A percentile compares a stretch with the other conserved stretches of the same genome.
Evolutionary conservation across 92 coral and sea anemone genomes (phyloP).

Genomic region (Parazoanthus darwini): DNA sequence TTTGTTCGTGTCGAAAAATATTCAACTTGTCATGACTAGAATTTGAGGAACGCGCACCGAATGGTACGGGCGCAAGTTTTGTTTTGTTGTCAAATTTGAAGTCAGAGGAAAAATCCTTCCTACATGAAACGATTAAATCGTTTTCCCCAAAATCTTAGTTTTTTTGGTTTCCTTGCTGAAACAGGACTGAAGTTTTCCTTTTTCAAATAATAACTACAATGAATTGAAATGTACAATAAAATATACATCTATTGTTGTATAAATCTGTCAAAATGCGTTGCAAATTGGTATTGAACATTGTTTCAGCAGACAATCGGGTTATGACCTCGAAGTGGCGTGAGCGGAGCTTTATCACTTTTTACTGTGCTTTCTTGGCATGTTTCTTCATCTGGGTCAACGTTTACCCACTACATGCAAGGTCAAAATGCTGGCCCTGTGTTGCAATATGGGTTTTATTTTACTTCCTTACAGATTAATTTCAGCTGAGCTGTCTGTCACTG

Average conservation of each 20-base stretch:
- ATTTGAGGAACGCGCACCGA: background rate
- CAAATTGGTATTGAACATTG: constrained; percentile 29
- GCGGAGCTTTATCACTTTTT: background rate
- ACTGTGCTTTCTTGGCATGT: too few species aligned
- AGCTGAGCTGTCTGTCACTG: too few species aligned
- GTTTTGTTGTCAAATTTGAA: background rate
- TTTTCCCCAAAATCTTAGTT: too few species aligned
- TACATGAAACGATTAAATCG: background rate
- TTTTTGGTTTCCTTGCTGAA: background rate
- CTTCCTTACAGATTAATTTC: too few species aligned
- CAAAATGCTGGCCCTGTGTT: too few species aligned
- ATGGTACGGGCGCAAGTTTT: constrained; percentile 3
- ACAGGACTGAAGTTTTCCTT: background rate
- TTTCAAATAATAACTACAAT: background rate
- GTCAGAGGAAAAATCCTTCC: background rate
- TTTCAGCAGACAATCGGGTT: constrained; percentile 13
- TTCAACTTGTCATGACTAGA: constrained; percentile 1
- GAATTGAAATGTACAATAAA: constrained; percentile 3
- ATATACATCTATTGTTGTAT: background rate
- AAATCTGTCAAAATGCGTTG: constrained; percentile 15
- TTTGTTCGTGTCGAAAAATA: background rate
- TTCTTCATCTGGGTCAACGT: too few species aligned
- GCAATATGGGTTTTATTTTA: too few species aligned
- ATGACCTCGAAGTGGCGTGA: constrained; percentile 37
- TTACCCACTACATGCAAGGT: too few species aligned